Evolutionary conservation across 1,140 invertebrate genomes (phyloP), one percentile per base, ranked within the genome.

Genomic region (Calliphora vicina): DNA sequence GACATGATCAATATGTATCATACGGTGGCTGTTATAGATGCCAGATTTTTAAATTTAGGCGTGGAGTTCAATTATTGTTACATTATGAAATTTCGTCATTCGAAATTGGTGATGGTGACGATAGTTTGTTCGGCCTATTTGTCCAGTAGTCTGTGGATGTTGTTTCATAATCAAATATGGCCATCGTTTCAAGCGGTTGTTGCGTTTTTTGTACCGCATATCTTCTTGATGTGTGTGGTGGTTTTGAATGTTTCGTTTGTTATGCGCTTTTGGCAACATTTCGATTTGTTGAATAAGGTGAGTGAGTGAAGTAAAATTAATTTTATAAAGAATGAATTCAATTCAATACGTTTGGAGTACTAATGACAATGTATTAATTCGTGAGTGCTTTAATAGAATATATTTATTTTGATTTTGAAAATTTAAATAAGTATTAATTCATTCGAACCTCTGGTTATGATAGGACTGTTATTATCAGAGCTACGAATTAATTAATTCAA

Each of bases 151-250:
- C 29, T 85, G 6, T 88, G 85, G 82, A 82, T 90, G 84, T 45
- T 90, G n/a, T 76, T 90, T 17, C 82, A 42, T 20, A 90, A 88
- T 81, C 85, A 85, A 81, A 85, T 90, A 6, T 82, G 86, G 23
- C 88, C 89, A 4, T 87, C 85, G 26, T 89, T 87, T 35, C 86
- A 87, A 5, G 89, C 87, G 2, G 82, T 86, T 5, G 85, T 90
- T n/a, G 84, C 88, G 8, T 90, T 90, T 71, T 90, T 88, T 85
- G 85, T 87, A 25, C 89, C 89, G 0, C 88, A 89, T 45, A 80
- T 90, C 12, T 90, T 90, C 84, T 81, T 90, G 27, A 85, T 90
- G 0, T 87, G 87, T 43, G 82, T 88, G 25, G 88, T 90, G 5
- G 82, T 90, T 84, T 84, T 90, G 0, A 88, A 87, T 61, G 83